Conservation (phyloP, 2,888 invertebrate genomes). For the Plebejus argus region DNA sequence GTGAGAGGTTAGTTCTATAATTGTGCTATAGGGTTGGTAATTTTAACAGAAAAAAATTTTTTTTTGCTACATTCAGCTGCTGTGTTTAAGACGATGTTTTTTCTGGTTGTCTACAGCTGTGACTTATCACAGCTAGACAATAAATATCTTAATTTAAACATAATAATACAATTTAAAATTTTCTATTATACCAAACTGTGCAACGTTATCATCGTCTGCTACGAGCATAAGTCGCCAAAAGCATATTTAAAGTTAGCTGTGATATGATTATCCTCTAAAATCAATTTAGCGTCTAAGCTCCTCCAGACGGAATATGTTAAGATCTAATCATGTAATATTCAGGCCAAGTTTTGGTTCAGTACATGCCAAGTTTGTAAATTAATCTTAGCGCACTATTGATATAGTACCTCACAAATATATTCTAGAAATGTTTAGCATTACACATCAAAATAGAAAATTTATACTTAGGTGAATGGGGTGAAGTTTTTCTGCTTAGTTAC, state of each 20-base stretch:
- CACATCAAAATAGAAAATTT: not conserved
- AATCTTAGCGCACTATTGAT: slow-evolving; percentile 7
- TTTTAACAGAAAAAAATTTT: no score
- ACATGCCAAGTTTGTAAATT: slow-evolving; percentile 18
- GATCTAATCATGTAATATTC: slow-evolving; percentile 21
- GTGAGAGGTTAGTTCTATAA: no score
- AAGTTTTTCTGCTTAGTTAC: not conserved
- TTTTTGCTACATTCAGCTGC: no score
- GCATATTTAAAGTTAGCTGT: not conserved
- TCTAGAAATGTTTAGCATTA: not conserved
- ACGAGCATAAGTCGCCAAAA: not conserved
- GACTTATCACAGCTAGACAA: no score
- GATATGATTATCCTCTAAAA: not conserved
- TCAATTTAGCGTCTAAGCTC: slow-evolving; percentile 8
- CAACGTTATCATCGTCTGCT: not conserved
- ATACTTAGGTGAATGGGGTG: not conserved
- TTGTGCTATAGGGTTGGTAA: no score
- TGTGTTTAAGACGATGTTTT: no score
- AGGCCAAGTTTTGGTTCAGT: slow-evolving; percentile 16
- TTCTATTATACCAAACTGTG: not conserved
- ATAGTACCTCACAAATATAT: not conserved
- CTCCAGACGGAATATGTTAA: slow-evolving; percentile 17
- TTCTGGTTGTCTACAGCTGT: no score
- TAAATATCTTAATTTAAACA: no score
- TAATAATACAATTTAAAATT: no score